Conservation (phyloP, 1,140 invertebrate species). For the Ridgeia piscesae region DNA sequence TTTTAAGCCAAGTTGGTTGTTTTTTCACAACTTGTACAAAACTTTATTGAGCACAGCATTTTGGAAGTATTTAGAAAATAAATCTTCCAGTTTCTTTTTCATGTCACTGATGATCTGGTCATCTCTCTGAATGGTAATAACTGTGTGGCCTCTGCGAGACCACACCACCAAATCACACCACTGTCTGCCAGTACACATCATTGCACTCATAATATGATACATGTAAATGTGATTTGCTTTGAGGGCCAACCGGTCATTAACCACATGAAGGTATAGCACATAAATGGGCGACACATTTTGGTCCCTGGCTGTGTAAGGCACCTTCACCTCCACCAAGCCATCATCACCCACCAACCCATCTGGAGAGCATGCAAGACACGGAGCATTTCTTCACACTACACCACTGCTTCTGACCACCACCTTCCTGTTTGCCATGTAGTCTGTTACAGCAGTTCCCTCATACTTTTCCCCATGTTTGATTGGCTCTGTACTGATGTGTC, state of each 20-base stretch:
- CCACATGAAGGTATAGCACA: conserved; percentile 22
- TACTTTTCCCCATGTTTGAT: conserved; percentile 29
- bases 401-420: conserved; percentile 29
- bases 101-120: conserved; percentile 19
- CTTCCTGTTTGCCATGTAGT: conserved; percentile 22
- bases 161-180: conserved; percentile 34
- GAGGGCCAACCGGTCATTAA: conserved; percentile 22
- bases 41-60: background rate
- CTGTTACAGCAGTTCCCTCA: conserved; percentile 29
- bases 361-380: conserved; percentile 34
- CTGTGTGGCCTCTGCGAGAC: conserved; percentile 21
- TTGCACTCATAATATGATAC: conserved; percentile 29
- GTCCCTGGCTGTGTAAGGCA: conserved; percentile 19
- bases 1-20: background rate
- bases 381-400: conserved; percentile 24
- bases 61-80: background rate
- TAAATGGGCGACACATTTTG: conserved; percentile 5
- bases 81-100: conserved; percentile 15
- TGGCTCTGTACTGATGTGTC: conserved; percentile 18
- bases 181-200: conserved; percentile 26
- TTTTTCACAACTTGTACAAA: background rate
- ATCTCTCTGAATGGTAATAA: conserved; percentile 23
- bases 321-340: conserved; percentile 32
- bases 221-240: conserved; percentile 28
- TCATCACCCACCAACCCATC: conserved; percentile 31